Base-by-base conservation (phyloP, 2,113 vertebrate genomes). In the Bubo blakistoni region DNA sequence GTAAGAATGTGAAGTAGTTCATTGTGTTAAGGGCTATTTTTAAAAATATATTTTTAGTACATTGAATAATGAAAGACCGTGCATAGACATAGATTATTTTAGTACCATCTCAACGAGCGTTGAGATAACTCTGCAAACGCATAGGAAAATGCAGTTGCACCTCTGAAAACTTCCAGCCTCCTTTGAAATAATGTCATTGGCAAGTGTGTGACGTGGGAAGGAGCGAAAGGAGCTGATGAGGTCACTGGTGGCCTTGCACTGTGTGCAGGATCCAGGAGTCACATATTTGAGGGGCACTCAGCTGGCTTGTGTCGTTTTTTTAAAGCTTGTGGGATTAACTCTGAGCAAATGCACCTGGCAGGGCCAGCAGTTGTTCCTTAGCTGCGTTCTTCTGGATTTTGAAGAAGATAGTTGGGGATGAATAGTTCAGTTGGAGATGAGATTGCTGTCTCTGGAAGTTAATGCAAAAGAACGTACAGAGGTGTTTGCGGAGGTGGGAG, bases 201-300 rank as follows among this genome's bases (percentile, higher is more conserved):
- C 30, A 32, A 51, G 57, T 5, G n/a, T 19, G 46, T 29, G 9
- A 27, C 9, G 2, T 4, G 22, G 46, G 36, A 49, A 47, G 16
- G 20, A 58, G 42, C 25, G 24, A 9, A 46, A 65, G 24, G 54
- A 55, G 11, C 54, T n/a, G 47, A 17, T 0, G 7, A 7, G 10
- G 36, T 36, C 81, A 14, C 12, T 10, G 58, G 5, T 25, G 47
- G 72, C 34, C 24, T 25, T 13, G 21, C 8, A 3, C 58, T 16
- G 12, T 4, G 20, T 27, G 29, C 34, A 18, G 24, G 29, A 16
- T 6, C 3, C 3, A 9, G n/a, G 21, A 40, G 29, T 26, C 52
- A 6, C 15, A 2, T 0, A 3, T 34, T 34, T 52, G 32, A 0
- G 2, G 30, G 27, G 20, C 3, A 0, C 25, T 30, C n/a, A 14